Evolutionary conservation across 1,140 invertebrate species (phyloP).

Genomic region (Philaenus spumarius): DNA sequence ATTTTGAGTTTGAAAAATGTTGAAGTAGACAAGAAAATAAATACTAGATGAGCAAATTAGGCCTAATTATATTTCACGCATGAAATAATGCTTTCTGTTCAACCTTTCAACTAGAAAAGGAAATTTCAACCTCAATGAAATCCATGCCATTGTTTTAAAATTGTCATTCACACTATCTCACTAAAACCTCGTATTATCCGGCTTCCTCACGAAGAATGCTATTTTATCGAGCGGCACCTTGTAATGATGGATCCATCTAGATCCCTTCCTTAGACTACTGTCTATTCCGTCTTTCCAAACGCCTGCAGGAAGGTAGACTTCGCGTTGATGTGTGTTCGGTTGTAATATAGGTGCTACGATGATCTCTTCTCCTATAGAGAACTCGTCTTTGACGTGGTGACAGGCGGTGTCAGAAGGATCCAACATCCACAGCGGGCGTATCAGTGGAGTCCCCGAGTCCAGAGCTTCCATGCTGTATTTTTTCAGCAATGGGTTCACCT

Average conservation of each 20-base stretch:
- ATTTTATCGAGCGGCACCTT: constrained; percentile 68
- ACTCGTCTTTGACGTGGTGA: constrained; percentile 76
- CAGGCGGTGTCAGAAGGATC: constrained; percentile 73
- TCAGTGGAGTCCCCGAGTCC: constrained; percentile 71
- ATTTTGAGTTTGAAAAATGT: too few relatives aligned
- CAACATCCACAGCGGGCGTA: constrained; percentile 88
- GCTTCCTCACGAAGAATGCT: constrained; percentile 78
- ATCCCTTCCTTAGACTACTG: constrained; percentile 74
- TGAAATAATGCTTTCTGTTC: too few relatives aligned
- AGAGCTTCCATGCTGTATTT: constrained; percentile 68
- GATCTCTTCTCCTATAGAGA: constrained; percentile 82
- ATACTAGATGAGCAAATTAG: too few relatives aligned
- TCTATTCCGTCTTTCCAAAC: constrained; percentile 88
- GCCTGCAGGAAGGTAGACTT: constrained; percentile 78
- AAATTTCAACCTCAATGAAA: too few relatives aligned
- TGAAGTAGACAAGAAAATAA: too few relatives aligned
- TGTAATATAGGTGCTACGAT: constrained; percentile 86
- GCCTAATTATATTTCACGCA: too few relatives aligned
- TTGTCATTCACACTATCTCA: too few relatives aligned
- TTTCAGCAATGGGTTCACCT: constrained; percentile 64
- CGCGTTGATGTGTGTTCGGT: constrained; percentile 51
- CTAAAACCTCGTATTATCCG: constrained; percentile 72
- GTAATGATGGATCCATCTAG: constrained; percentile 83
- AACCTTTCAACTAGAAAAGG: too few relatives aligned
- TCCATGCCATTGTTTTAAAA: too few relatives aligned